Conservation (phyloP, 2,113 vertebrate species). For the Lynx canadensis region DNA sequence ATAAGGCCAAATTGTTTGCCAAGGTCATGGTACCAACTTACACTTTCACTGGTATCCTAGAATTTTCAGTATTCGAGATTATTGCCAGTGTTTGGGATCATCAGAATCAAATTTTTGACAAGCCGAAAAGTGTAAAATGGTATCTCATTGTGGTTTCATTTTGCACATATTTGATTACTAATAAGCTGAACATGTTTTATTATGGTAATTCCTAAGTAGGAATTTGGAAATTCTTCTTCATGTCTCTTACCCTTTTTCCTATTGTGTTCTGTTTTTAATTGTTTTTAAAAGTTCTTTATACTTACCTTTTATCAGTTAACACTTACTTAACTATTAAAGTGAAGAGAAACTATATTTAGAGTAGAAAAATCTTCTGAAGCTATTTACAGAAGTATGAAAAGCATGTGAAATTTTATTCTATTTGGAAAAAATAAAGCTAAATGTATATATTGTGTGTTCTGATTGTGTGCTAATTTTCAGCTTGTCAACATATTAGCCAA, state of each 20-base stretch:
- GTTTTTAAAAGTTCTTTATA: background rate
- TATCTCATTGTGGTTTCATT: background rate
- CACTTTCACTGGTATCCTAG: background rate
- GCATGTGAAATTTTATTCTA: background rate
- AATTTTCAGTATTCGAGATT: background rate
- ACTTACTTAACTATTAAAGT: background rate
- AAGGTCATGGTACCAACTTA: background rate
- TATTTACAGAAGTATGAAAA: constrained; percentile 25
- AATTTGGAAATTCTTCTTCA: background rate
- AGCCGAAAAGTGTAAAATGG: background rate
- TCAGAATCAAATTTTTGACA: background rate
- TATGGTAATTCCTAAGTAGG: background rate
- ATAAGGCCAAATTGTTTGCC: background rate
- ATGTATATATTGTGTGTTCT: background rate
- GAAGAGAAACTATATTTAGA: constrained; percentile 29
- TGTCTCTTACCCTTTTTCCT: background rate
- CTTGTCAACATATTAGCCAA: background rate
- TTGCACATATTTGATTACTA: background rate
- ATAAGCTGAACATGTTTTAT: background rate
- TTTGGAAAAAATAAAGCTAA: constrained; percentile 28
- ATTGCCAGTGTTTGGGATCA: background rate
- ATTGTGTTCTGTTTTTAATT: background rate
- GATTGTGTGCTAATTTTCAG: background rate
- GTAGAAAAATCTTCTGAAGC: background rate
- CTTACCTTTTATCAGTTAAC: background rate